Base-by-base conservation (phyloP, 2,797 vertebrate genomes). In the Coracias cyanogaster region DNA sequence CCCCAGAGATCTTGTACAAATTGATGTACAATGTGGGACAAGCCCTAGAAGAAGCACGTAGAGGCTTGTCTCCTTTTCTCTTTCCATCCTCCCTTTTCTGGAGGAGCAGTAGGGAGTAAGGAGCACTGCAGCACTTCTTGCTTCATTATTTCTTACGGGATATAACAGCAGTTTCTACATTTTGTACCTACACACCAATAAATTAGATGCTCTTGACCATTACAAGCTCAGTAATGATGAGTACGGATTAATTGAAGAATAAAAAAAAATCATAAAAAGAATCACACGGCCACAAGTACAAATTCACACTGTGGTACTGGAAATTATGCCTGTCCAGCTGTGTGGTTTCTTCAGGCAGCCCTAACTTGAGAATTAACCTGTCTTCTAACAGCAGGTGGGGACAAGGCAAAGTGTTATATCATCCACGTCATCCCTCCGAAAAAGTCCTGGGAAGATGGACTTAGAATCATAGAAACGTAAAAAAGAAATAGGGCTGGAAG, bases 381-480 rank as follows among this genome's bases (percentile, higher is more conserved):
- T 66, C 28, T 94, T 65, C 65, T 26, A 85, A 43, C 10, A 87
- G 65, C 57, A 67, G 41, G 5, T 67, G 51, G 52, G 61, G 37
- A 77, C 7, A 48, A 89, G 54, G 35, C 79, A 31, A 91, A 62
- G 6, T 74, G 18, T 52, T 16, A 17, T 33, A 61, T 45, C 15
- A 26, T 79, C 87, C 10, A 28, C 1, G 0, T 71, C 65, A 55
- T 54, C 79, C 74, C 64, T 83, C n/a, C 0, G 0, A 66, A 55
- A 72, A 76, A 37, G 19, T 82, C 21, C 70, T 82, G 62, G 51
- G 73, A 51, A 94, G 85, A 90, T 93, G 87, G 73, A 90, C 85
- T 76, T 94, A 82, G 81, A 96, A 90, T 94, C 95, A 95, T 90
- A 89, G 90, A 93, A 94, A 76, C 51, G 82, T 82, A 29, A 61